phyloP scores from a whole-genome alignment of 2,797 vertebrate species.

The Bradypus variegatus region DNA sequence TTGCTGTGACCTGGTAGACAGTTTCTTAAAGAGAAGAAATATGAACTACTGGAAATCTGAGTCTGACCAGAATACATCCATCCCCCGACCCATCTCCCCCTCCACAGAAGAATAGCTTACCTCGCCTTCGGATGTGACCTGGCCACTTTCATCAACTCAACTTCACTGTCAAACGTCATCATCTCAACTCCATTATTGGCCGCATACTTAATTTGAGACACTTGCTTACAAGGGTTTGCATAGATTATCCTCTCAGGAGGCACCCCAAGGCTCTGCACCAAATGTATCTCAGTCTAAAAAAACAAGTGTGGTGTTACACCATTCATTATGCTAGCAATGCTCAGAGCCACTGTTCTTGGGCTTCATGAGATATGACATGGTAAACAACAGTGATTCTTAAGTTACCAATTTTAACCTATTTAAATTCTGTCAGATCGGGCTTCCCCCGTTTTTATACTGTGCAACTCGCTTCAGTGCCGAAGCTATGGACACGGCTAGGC shows the following conservation, averaged over 20 bases:
- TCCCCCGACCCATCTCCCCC: not conserved
- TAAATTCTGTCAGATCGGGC: not conserved
- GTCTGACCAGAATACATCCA: rapidly evolving
- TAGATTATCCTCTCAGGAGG: conserved; percentile 92
- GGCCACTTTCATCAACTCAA: conserved; percentile 95
- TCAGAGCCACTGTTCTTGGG: not conserved
- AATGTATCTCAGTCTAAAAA: conserved; percentile 90
- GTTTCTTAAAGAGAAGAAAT: not conserved
- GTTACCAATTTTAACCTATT: not conserved
- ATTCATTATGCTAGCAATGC: rapidly evolving
- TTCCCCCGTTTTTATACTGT: not conserved
- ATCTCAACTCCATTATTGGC: conserved; percentile 91
- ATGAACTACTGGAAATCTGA: not conserved
- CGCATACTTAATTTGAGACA: conserved; percentile 97
- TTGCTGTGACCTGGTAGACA: not conserved
- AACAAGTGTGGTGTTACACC: not conserved
- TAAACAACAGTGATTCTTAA: not conserved
- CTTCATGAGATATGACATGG: not conserved
- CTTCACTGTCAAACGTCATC: conserved; percentile 99
- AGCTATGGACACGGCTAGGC: conserved; percentile 20
- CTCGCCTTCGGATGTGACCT: conserved; percentile 92
- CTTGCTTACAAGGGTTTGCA: conserved; percentile 98
- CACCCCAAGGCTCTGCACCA: conserved; percentile 92
- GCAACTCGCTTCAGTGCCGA: conserved; percentile 14
- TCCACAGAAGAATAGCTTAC: conserved; percentile 74